phyloP scores from a whole-genome alignment of 2,113 vertebrate genomes.

The Lepus americanus region DNA sequence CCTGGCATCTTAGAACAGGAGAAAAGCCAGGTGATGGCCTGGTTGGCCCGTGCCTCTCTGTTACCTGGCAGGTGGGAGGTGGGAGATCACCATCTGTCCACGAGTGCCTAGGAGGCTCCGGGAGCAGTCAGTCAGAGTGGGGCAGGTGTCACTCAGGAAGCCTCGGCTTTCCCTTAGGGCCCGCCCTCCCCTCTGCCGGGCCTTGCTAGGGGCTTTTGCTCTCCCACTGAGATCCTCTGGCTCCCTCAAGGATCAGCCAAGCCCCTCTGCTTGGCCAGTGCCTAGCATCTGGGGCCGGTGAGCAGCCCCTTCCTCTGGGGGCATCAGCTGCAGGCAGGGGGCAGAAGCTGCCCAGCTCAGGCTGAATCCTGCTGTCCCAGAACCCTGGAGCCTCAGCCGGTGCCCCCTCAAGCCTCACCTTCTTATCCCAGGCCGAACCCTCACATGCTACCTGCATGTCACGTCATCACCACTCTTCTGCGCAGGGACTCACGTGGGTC shows the following conservation, averaged over 20 bases:
- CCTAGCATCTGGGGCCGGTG: background rate
- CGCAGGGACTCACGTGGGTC: background rate
- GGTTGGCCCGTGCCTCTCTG: background rate
- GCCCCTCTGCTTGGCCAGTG: background rate
- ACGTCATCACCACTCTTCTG: background rate
- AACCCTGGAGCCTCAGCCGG: background rate
- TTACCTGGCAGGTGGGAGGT: conserved; percentile 8
- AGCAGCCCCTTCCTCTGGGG: background rate
- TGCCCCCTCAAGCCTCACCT: background rate
- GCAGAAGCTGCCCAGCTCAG: background rate
- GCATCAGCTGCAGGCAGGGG: background rate
- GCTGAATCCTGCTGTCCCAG: background rate
- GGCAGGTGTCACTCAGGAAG: background rate
- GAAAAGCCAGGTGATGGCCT: conserved; percentile 65
- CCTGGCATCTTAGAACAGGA: background rate
- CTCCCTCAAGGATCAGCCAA: background rate
- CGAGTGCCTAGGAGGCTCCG: background rate
- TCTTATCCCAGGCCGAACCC: background rate
- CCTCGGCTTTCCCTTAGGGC: background rate
- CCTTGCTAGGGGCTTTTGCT: background rate
- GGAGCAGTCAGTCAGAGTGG: background rate
- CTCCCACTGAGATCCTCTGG: background rate
- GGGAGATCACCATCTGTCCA: background rate
- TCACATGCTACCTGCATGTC: background rate
- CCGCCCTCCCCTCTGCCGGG: background rate